Conservation (phyloP, 2,888 invertebrate genomes). For the Andrena marginata region DNA sequence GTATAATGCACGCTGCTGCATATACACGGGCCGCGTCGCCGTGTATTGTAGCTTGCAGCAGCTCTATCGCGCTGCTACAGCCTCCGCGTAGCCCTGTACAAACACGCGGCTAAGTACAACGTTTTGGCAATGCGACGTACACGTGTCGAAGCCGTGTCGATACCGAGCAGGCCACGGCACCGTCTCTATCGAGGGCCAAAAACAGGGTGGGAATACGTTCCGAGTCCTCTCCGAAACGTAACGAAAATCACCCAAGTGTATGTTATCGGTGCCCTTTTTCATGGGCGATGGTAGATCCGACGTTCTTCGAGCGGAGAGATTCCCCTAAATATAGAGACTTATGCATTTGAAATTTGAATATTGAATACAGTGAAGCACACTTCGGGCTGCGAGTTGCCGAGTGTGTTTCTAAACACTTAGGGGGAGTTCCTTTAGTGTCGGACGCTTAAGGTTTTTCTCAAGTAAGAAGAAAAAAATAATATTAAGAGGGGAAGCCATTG, state of each 20-base stretch:
- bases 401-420: too few relatives aligned
- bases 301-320: too few relatives aligned
- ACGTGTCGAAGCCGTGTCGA: slow-evolving; percentile 39
- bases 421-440: too few relatives aligned
- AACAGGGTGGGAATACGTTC: background rate
- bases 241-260: background rate
- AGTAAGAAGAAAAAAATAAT: too few relatives aligned
- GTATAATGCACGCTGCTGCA: slow-evolving; percentile 35
- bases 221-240: background rate
- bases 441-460: too few relatives aligned
- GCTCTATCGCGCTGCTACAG: slow-evolving; percentile 27
- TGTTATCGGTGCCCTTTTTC: too few relatives aligned
- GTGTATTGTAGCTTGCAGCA: slow-evolving; percentile 11
- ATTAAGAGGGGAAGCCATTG: too few relatives aligned
- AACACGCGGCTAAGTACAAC: slow-evolving; percentile 30
- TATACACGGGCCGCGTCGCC: background rate
- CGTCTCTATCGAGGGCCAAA: background rate
- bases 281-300: too few relatives aligned
- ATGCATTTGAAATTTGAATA: too few relatives aligned
- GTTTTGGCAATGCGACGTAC: slow-evolving; percentile 30
- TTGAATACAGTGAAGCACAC: too few relatives aligned
- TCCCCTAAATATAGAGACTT: too few relatives aligned
- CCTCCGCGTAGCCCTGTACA: slow-evolving; percentile 15
- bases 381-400: too few relatives aligned
- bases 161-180: background rate